Evolutionary conservation across 2,888 invertebrate genomes (phyloP).

Genomic region (Serripes groenlandicus): DNA sequence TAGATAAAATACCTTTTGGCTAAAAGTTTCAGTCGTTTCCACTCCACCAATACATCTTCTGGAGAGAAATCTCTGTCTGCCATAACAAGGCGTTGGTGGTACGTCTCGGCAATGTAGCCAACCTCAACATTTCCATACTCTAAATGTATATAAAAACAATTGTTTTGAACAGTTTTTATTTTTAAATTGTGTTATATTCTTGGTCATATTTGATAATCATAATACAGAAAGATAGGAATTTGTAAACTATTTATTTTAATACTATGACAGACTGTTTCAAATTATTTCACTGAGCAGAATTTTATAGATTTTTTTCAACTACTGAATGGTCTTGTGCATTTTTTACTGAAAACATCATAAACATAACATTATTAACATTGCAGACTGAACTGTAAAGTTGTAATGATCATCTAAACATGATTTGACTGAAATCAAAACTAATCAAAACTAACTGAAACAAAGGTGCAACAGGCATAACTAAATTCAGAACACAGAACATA

Average conservation of each 20-base stretch:
- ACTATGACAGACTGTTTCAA: neutral
- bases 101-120: neutral
- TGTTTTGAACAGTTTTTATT: neutral
- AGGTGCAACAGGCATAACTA: neutral
- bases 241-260: neutral
- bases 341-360: neutral
- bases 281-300: neutral
- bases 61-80: neutral
- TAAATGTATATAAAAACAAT: neutral
- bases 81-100: neutral
- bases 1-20: neutral
- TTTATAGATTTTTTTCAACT: neutral
- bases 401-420: neutral
- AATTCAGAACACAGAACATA: too few species aligned
- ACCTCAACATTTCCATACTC: neutral
- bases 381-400: neutral
- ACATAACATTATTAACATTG: neutral
- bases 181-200: neutral
- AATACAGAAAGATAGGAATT: neutral
- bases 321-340: neutral
- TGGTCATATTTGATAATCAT: neutral
- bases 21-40: neutral
- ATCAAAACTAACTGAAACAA: neutral
- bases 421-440: neutral
- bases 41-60: neutral